phyloP scores from a whole-genome alignment of 2,797 vertebrate species.

The Spinibarbus caldwelli region DNA sequence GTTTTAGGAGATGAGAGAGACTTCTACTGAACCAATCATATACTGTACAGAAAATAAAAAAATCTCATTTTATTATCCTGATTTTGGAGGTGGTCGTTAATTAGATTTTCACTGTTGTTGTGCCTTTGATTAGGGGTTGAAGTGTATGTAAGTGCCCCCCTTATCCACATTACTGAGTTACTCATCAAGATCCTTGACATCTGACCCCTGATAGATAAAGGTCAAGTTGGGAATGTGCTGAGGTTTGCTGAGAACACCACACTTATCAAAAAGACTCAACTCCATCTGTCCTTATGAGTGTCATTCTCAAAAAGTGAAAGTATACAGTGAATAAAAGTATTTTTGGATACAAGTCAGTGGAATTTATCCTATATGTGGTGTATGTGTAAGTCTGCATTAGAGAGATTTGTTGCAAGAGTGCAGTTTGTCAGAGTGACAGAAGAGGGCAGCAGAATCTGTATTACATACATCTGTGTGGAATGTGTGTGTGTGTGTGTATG shows the following conservation, averaged over 20 bases:
- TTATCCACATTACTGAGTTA: conserved; percentile 20
- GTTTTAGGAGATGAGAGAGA: not conserved
- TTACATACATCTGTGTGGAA: conserved; percentile 17
- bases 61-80: not conserved
- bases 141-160: not conserved
- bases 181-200: conserved; percentile 36
- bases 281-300: not conserved
- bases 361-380: not conserved
- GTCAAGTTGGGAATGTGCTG: conserved; percentile 42
- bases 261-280: conserved; percentile 12
- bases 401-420: not conserved
- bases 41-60: not conserved
- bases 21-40: not conserved
- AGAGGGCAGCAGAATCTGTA: conserved; percentile 42
- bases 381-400: not conserved
- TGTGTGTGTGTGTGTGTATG: not conserved
- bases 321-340: not conserved
- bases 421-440: conserved; percentile 5
- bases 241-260: conserved; percentile 21
- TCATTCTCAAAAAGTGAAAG: conserved; percentile 7
- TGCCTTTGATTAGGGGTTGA: conserved; percentile 3
- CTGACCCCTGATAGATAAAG: conserved; percentile 37
- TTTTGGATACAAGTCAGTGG: not conserved
- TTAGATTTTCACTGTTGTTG: not conserved
- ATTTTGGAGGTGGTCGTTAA: not conserved